phyloP scores from a whole-genome alignment of 1,140 invertebrate genomes.

The Microplitis mediator region DNA sequence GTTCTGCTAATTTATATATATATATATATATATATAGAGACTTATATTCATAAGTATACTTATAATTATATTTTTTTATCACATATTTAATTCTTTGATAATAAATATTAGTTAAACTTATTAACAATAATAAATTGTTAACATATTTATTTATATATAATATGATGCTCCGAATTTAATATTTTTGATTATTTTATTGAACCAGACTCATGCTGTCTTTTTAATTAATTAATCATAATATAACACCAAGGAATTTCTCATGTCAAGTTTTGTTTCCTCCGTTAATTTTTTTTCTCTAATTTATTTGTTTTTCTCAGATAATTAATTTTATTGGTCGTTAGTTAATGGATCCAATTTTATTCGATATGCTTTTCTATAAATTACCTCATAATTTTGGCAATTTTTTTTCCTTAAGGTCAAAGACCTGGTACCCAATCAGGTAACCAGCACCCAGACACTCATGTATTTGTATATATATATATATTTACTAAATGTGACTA shows the following conservation, averaged over 20 bases:
- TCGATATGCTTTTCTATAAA: too few species aligned
- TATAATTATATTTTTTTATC: conserved; percentile 44
- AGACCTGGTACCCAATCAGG: too few species aligned
- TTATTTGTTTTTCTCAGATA: too few species aligned
- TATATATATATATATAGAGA: conserved; percentile 36
- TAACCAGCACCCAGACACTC: too few species aligned
- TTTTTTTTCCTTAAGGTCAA: too few species aligned
- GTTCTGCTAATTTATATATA: conserved; percentile 29
- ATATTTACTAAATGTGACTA: too few species aligned
- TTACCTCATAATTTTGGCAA: too few species aligned
- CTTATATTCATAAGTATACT: conserved; percentile 33
- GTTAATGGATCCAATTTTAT: too few species aligned
- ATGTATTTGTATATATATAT: too few species aligned
- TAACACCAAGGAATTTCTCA: conserved; percentile 4
- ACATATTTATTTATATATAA: conserved; percentile 29
- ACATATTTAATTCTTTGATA: conserved; percentile 50
- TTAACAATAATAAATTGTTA: conserved; percentile 52
- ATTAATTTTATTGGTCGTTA: too few species aligned
- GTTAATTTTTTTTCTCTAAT: not conserved
- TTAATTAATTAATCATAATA: conserved; percentile 3
- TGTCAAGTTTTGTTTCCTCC: conserved; percentile 9
- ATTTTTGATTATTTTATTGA: conserved; percentile 28
- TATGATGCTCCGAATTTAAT: conserved; percentile 19
- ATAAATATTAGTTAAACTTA: conserved; percentile 49
- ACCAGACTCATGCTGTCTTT: conserved; percentile 9